Evolutionary conservation across 2,888 invertebrate genomes (phyloP), one percentile per base, ranked within the genome.

Genomic region (Rapana venosa): DNA sequence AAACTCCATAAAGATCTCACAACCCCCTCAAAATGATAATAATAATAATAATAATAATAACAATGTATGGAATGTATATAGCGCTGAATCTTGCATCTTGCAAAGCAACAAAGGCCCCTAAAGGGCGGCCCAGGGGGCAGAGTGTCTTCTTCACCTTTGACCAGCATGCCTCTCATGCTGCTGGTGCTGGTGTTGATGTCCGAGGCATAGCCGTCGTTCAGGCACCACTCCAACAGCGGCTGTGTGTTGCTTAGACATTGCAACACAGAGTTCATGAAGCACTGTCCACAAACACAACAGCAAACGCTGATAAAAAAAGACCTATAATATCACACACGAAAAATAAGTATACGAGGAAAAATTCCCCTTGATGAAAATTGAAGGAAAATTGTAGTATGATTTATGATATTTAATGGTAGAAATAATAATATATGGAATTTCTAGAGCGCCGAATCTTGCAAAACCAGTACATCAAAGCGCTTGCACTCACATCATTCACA

Each of bases 251-350:
- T 98, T 94, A 98, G 96, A 95, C 98, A 98, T 96, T 98, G 98
- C 36, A 98, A 97, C 90, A 98, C 98, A 94, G 98, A 98, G 97
- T 98, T 98, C 98, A 98, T 98, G 96, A 98, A 98, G 96, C 98
- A 98, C 94, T 97, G 96, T 15, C 89, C 89, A 91, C n/a, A 93
- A 77, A 88, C 61, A 88, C 81, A 85, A 35, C 74, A 58, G n/a
- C 58, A 58, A 58, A 85, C 2, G 1, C 35, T 32, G 13, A 20
- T 61, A 1, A 74, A n/a, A 4, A 74, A 74, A n/a, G 26, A 74
- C 4, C 0, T 17, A n/a, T 2, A 17, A 30, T 2, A 2, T 8
- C 26, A 30, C 1, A 74, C 74, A 74, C 74, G 13, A 26, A 66
- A n/a, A n/a, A n/a, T n/a, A n/a, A n/a, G n/a, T n/a, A n/a, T 66